Base-by-base conservation (phyloP, 2,888 invertebrate species). In the Sicus ferrugineus region DNA sequence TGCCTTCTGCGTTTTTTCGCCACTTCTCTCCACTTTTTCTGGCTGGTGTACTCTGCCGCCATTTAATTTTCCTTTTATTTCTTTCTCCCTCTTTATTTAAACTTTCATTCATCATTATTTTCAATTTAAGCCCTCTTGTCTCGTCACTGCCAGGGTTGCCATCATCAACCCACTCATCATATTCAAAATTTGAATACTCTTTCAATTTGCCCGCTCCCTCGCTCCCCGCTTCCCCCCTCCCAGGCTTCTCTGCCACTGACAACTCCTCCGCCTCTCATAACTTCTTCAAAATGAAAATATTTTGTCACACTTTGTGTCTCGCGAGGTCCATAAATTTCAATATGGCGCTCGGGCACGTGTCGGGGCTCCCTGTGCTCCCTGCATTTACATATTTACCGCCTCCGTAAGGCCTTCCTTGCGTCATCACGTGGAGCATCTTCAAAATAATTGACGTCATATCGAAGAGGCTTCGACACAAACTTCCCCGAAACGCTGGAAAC, bases 311-410 rank as follows among this genome's bases (percentile, higher is more conserved):
- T 73, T 72, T 70, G 67, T 73, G 72, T 72, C 70, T 70, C 74
- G 74, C 63, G n/a, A 67, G 70, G 71, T 74, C 59, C 69, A 73
- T 74, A 73, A 73, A 73, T 73, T 72, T 73, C 69, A 70, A 72
- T 72, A 71, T 68, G 70, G 56, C 68, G 68, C 68, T 63, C 54
- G 38, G 19, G 67, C 79, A 74, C 77, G 75, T 78, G 78, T 63
- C 75, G 63, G 42, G 46, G 67, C 64, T 68, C 56, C 21, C 30
- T 48, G 67, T 48, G 59, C 31, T 67, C 23, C 46, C 30, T 48
- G 23, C 21, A 67, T 67, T 66, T 67, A 58, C 67, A 67, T 67
- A 58, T 67, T 65, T 34, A 7, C 31, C 21, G 19, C 26, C 14
- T 56, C 9, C 14, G 14, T 48, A 52, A 9, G 26, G 14, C 23